Evolutionary conservation across 2,113 vertebrate genomes (phyloP).

Genomic region (Albula goreensis): DNA sequence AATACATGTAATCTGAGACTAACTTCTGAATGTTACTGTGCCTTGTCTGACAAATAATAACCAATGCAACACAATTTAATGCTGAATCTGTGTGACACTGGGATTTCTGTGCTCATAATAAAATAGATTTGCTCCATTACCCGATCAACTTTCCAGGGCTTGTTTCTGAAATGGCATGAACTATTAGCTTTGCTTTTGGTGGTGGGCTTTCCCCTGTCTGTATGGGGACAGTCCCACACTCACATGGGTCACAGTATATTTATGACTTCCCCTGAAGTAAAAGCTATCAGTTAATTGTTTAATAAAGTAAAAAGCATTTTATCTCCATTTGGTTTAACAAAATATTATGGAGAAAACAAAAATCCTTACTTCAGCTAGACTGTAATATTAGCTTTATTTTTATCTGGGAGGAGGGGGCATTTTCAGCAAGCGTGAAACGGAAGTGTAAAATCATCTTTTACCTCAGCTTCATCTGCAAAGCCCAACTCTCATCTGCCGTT

Average conservation of each 20-base stretch:
- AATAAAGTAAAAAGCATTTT: too few species aligned
- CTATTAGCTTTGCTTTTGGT: too few species aligned
- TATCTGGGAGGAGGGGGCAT: neutral
- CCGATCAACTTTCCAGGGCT: neutral
- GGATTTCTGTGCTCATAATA: neutral
- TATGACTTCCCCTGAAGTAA: too few species aligned
- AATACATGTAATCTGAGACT: neutral
- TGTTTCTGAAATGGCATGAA: too few species aligned
- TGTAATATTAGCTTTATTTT: neutral
- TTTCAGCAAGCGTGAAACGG: constrained; percentile 59
- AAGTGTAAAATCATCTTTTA: constrained; percentile 49
- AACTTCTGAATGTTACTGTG: neutral
- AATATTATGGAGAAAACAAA: too few species aligned
- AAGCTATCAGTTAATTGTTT: too few species aligned
- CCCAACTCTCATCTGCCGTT: constrained; percentile 64
- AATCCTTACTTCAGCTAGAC: neutral
- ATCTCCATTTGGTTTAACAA: too few species aligned
- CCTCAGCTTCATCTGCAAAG: constrained; percentile 62
- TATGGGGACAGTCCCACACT: too few species aligned
- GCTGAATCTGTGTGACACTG: neutral
- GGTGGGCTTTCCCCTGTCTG: too few species aligned
- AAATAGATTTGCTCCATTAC: neutral
- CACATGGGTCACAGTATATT: too few species aligned
- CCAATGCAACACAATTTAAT: neutral
- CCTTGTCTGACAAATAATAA: neutral